Percentiles rank a stretch among this genome's conserved stretches.
These are phyloP conservation scores for Gymnocypris eckloni DNA, from an alignment of 2,797 vertebrate species.

Conservation along the genomic window DNA sequence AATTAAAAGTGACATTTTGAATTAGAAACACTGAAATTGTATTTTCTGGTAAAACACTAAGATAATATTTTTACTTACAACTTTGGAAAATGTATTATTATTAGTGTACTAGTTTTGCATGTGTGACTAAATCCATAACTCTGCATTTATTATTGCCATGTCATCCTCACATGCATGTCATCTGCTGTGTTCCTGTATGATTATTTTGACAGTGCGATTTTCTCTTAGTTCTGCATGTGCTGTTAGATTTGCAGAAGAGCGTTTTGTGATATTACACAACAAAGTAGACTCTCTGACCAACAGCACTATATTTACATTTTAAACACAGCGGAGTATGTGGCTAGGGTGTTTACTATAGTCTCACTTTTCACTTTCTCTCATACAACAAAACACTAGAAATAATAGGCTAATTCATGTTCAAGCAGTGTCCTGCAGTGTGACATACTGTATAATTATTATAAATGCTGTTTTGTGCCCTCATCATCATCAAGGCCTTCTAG, in stretches of 20 bases:
- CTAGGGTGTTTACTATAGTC: background rate
- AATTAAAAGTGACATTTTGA: background rate
- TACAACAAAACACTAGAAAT: background rate
- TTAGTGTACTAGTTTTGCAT: background rate
- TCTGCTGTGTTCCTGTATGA: constrained; percentile 39
- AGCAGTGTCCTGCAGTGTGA: background rate
- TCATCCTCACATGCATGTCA: constrained; percentile 28
- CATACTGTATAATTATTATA: background rate
- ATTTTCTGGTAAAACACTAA: background rate
- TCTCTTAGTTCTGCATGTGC: constrained; percentile 4
- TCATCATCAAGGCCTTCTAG: too few relatives aligned
- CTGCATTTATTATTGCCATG: constrained; percentile 11
- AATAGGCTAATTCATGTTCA: background rate
- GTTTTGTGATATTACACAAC: constrained; percentile 9
- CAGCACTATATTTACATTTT: background rate
- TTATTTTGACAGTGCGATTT: constrained; percentile 4
- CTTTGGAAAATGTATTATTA: background rate
- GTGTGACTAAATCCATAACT: background rate
- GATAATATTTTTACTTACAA: background rate
- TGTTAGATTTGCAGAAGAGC: background rate
- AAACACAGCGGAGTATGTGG: background rate
- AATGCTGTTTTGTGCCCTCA: background rate
- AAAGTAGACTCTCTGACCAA: background rate
- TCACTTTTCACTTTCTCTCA: background rate
- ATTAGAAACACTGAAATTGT: background rate